Evolutionary conservation across 1,140 invertebrate genomes (phyloP).

Genomic region (Rhopalosiphum maidis): DNA sequence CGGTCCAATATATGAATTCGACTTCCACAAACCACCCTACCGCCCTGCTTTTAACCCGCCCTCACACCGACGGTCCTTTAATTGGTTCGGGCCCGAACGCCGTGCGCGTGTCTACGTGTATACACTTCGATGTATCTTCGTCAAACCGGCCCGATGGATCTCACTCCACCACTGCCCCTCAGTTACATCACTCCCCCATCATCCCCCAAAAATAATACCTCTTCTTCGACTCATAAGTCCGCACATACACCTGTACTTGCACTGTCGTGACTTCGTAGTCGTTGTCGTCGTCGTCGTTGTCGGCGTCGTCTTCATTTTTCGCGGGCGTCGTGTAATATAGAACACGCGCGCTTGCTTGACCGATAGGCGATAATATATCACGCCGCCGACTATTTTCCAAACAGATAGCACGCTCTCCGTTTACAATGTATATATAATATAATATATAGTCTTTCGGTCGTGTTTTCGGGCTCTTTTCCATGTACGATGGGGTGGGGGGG

Average conservation of each 20-base stretch:
- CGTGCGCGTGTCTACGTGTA: background rate
- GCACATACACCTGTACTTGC: background rate
- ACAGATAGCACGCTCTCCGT: background rate
- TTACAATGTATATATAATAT: background rate
- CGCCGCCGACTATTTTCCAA: background rate
- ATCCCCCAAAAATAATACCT: background rate
- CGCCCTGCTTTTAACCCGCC: background rate
- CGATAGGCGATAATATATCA: conserved; percentile 10
- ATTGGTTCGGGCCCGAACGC: conserved; percentile 17
- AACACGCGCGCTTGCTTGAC: background rate
- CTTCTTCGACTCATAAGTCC: background rate
- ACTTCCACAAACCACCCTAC: background rate
- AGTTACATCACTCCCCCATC: background rate
- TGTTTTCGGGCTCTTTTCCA: background rate
- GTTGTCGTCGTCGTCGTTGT: background rate
- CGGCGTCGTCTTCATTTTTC: background rate
- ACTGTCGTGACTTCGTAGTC: background rate
- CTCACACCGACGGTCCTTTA: background rate
- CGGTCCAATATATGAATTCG: background rate
- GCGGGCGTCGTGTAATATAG: background rate
- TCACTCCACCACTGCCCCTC: background rate
- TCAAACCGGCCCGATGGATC: background rate
- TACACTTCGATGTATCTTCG: conserved; percentile 35
- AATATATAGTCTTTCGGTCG: background rate
- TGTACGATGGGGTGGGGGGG: background rate